These are phyloP conservation scores for Empidonax alnorum DNA, from an alignment of 2,113 vertebrate genomes.

Conservation along the genomic window DNA sequence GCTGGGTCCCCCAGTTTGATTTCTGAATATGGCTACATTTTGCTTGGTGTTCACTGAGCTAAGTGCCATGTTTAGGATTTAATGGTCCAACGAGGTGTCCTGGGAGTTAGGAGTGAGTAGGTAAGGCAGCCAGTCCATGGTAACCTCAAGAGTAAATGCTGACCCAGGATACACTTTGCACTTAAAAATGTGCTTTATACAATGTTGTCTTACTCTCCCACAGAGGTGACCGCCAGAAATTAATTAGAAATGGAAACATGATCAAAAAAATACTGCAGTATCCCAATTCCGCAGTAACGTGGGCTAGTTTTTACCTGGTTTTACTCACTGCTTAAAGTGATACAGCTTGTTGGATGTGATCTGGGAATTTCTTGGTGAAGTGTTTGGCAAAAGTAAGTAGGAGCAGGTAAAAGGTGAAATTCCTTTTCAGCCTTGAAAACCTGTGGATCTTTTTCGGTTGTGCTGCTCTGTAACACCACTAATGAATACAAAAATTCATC, in stretches of 20 bases:
- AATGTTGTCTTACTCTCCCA: background rate
- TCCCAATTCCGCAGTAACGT: background rate
- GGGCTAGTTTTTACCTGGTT: background rate
- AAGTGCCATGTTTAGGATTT: background rate
- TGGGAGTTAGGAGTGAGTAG: background rate
- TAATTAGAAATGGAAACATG: rapidly evolving
- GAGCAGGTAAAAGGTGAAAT: background rate
- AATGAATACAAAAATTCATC: background rate
- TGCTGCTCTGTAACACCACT: background rate
- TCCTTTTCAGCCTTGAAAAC: background rate
- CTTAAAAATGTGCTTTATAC: background rate
- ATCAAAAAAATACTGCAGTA: background rate
- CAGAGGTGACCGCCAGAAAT: background rate
- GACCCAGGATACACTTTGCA: background rate
- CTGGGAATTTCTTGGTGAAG: background rate
- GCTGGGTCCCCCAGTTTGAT: background rate
- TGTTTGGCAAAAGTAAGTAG: background rate
- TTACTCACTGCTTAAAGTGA: background rate
- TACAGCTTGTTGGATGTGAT: background rate
- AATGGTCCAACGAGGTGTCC: background rate
- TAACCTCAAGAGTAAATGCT: background rate
- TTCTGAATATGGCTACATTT: rapidly evolving
- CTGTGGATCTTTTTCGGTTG: background rate
- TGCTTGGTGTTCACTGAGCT: rapidly evolving
- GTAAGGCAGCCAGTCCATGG: background rate